These are phyloP conservation scores for Brachyalestes nurse DNA, from an alignment of 2,797 vertebrate genomes.

Conservation along the genomic window DNA sequence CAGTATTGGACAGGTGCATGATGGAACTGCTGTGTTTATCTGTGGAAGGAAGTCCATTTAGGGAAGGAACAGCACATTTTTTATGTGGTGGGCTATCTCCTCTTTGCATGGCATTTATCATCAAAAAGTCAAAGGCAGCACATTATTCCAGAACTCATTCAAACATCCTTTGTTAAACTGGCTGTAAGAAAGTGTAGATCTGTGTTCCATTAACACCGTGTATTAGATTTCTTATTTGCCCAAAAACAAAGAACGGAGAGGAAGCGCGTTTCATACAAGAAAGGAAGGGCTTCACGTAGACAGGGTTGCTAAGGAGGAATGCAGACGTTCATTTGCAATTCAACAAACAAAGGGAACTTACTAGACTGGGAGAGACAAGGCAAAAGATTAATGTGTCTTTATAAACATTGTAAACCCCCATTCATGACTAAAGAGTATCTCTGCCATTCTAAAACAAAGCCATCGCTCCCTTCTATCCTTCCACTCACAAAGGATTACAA, in stretches of 20 bases:
- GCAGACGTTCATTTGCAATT: slow-evolving; percentile 6
- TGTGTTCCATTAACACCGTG: neutral
- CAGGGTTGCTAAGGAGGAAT: neutral
- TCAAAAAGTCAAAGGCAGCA: slow-evolving; percentile 1
- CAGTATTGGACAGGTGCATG: neutral
- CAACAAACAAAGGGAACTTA: slow-evolving; percentile 20
- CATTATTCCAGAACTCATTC: neutral
- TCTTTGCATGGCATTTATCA: neutral
- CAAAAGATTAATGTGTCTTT: slow-evolving; percentile 13
- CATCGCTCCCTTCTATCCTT: slow-evolving; percentile 30
- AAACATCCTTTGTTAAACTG: neutral
- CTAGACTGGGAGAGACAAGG: slow-evolving; percentile 15
- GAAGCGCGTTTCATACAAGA: neutral
- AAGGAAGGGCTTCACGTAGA: neutral
- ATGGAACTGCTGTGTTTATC: neutral
- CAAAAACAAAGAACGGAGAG: neutral
- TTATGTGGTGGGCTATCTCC: neutral
- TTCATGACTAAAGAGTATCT: slow-evolving; percentile 33
- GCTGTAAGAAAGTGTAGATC: neutral
- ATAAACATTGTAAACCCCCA: slow-evolving; percentile 16
- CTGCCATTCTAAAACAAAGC: slow-evolving; percentile 41
- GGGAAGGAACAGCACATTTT: no score
- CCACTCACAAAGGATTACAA: slow-evolving; percentile 25
- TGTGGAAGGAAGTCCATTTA: neutral
- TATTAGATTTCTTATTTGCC: neutral